Evolutionary conservation across 1,140 invertebrate species (phyloP).

Genomic region (Leptopilina boulardi): DNA sequence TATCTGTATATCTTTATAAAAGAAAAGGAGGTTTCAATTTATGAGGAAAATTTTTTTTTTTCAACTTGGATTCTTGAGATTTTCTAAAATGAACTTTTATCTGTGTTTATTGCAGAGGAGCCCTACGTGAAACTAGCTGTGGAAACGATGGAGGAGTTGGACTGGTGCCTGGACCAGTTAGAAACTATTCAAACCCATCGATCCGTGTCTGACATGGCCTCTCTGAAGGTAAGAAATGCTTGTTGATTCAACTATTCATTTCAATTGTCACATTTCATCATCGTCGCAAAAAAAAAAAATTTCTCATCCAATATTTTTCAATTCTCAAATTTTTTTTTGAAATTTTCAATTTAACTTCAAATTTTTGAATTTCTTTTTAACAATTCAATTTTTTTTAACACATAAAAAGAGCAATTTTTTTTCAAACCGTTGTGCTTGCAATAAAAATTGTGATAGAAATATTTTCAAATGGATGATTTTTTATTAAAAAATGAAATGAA

Average conservation of each 20-base stretch:
- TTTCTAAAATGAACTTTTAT: not conserved
- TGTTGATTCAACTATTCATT: not conserved
- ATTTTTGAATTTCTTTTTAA: too few relatives aligned
- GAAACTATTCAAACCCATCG: constrained; percentile 99
- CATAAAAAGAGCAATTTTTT: too few relatives aligned
- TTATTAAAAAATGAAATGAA: too few relatives aligned
- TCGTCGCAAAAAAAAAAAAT: too few relatives aligned
- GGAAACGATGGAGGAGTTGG: constrained; percentile 98
- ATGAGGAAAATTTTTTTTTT: too few relatives aligned
- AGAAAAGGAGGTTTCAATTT: too few relatives aligned
- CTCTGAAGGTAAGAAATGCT: constrained; percentile 89
- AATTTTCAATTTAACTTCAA: too few relatives aligned
- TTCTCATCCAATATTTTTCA: not conserved
- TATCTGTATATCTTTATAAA: not conserved
- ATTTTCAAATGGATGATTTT: too few relatives aligned
- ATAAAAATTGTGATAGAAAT: too few relatives aligned
- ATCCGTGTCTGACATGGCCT: constrained; percentile 99
- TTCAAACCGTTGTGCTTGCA: too few relatives aligned
- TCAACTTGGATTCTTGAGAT: not conserved
- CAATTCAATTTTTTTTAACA: too few relatives aligned
- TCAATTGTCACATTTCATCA: not conserved
- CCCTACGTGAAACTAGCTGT: constrained; percentile 93
- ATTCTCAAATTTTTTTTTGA: not conserved
- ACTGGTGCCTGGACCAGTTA: constrained; percentile 99
- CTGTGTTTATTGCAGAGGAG: constrained; percentile 84